phyloP scores from a whole-genome alignment of 2,797 vertebrate genomes.

The Sebastes oblongus region DNA sequence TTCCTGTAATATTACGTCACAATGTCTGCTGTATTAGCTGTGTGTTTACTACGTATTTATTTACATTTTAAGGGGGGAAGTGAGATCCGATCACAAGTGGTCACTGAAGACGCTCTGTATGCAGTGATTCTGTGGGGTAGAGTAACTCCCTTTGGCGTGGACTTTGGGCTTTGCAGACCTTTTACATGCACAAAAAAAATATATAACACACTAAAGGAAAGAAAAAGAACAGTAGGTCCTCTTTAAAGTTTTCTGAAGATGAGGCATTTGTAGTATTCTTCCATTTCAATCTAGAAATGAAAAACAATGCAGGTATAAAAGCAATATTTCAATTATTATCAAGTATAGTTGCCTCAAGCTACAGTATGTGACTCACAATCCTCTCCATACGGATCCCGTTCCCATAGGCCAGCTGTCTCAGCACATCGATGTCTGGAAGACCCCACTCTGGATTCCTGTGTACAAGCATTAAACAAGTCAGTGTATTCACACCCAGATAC shows the following conservation, averaged over 20 bases:
- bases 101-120: too few relatives aligned
- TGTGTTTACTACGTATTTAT: too few relatives aligned
- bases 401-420: conserved; percentile 76
- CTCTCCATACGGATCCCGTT: conserved; percentile 76
- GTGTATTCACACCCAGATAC: not conserved
- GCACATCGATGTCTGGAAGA: conserved; percentile 80
- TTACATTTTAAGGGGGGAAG: too few relatives aligned
- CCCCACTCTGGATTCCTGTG: conserved; percentile 82
- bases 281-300: conserved; percentile 78
- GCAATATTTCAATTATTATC: not conserved
- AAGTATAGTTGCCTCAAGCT: not conserved
- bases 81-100: too few relatives aligned
- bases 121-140: too few relatives aligned
- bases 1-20: too few relatives aligned
- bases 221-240: not conserved
- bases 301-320: conserved; percentile 6
- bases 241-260: conserved; percentile 77
- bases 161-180: too few relatives aligned
- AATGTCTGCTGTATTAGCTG: too few relatives aligned
- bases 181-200: too few relatives aligned
- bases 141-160: too few relatives aligned
- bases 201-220: too few relatives aligned
- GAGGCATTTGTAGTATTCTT: conserved; percentile 80
- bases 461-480: not conserved
- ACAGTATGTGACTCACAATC: conserved; percentile 68